Evolutionary conservation across 2,797 vertebrate species (phyloP), one percentile per base, ranked within the genome.

Genomic region (Microchirus variegatus): DNA sequence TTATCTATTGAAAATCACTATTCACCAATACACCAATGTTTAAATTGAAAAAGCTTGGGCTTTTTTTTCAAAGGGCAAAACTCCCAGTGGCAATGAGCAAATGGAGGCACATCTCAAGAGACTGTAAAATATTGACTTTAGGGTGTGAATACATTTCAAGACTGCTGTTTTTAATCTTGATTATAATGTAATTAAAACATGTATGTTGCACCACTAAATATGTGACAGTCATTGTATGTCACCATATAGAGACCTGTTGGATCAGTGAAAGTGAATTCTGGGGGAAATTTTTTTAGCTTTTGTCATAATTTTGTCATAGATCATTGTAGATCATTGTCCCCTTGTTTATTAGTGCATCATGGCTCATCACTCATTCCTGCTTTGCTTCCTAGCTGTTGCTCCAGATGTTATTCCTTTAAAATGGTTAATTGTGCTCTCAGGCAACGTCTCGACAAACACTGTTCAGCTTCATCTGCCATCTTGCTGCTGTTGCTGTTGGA

Each of bases 381-480:
- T 86, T 53, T 75, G 42, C 3, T 3, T 31, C 40, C 11, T 45
- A 17, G 36, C 22, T 47, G 40, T 31, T 46, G 10, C 8, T 53
- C 49, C 77, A 75, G 74, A 73, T 80, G 73, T 73, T 80, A 73
- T 45, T 70, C 15, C 55, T 72, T 65, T 51, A 12, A 43, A 61
- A 53, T 47, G 13, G 8, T 22, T 68, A 35, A 65, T 66, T 31
- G 18, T 67, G 41, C 26, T 62, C 0, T 1, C 9, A 52, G 22
- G n/a, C 38, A 7, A 40, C 12, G 46, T 18, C 55, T 58, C 3
- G 19, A 51, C 18, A 52, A 75, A 61, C 46, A 56, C 17, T 31
- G 3, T 59, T 44, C 40, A 51, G 22, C 54, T 59, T 62, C 40
- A 51, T 16, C 56, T 45, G 18, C 55, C 4, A 1, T 68, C 52